Evolutionary conservation across 1,140 invertebrate species (phyloP), one percentile per base, ranked within the genome.

Genomic region (Musca domestica): DNA sequence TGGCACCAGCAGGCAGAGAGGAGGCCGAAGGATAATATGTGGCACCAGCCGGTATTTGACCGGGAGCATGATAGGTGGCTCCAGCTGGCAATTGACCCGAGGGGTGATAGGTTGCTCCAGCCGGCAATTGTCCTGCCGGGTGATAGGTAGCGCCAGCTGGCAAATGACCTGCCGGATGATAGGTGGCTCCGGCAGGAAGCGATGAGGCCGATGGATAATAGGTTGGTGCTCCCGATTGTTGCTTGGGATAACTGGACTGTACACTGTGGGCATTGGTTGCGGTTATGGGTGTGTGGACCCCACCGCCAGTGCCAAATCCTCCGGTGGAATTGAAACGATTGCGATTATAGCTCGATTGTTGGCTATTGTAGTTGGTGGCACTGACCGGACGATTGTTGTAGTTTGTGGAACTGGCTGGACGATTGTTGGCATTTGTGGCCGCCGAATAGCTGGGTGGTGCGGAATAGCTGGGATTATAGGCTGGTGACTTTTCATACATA

Each of bases 221-320:
- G 6, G 67, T 67, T 7, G 70, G 65, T 6, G 63, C 15, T 27
- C 64, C 65, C 19, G 67, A 7, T 6, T 66, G 65, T 67, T 73
- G 73, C 6, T 71, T 69, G 4, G 77, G 77, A 75, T 80, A 80
- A 23, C 77, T 71, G 0, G 76, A 79, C 54, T 80, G 77, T 30
- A 80, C 71, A 2, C 71, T 71, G 3, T 78, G 74, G 7, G 73
- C 68, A 48, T 76, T 76, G 51, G 70, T 77, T 14, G 76, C 74
- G 7, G 72, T 64, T 10, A 80, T 76, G 9, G 78, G 78, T 5
- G 75, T 64, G 27, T 75, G 69, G 5, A 71, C 69, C 3, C 27
- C 61, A 7, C 72, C 68, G 12, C 71, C 9, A 70, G n/a, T n/a
- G 49, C 73, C 70, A n/a, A 25, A 69, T 9, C 75, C 75, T 9